phyloP scores from a whole-genome alignment of 2,888 invertebrate species.

The Encarsia formosa region DNA sequence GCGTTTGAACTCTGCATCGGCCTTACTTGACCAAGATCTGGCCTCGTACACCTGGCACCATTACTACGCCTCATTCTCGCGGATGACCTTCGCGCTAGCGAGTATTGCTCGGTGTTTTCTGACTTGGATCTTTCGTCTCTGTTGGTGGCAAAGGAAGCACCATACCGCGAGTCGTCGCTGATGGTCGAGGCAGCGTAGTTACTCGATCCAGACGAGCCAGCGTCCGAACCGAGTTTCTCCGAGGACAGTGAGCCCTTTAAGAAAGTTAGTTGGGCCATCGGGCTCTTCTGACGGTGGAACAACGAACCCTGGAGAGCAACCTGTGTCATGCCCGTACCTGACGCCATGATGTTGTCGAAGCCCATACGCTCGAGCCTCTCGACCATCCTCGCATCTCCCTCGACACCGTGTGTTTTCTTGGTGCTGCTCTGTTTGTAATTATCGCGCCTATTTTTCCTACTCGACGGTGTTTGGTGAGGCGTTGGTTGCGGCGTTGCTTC shows the following conservation, averaged over 20 bases:
- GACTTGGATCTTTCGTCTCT: conserved; percentile 11
- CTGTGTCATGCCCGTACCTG: conserved; percentile 56
- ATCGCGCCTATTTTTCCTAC: conserved; percentile 13
- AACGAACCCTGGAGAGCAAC: conserved; percentile 61
- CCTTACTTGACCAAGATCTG: conserved; percentile 57
- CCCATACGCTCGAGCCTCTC: conserved; percentile 68
- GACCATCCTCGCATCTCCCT: conserved; percentile 52
- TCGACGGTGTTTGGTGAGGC: conserved; percentile 37
- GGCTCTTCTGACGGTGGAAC: conserved; percentile 65
- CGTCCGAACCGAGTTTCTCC: conserved; percentile 35
- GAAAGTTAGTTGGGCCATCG: conserved; percentile 76
- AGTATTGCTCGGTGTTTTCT: background rate
- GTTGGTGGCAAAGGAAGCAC: conserved; percentile 26
- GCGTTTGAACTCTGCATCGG: background rate
- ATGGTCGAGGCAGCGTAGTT: conserved; percentile 51
- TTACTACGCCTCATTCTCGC: conserved; percentile 55
- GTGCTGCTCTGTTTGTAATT: conserved; percentile 19
- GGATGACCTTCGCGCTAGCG: conserved; percentile 28
- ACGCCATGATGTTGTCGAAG: conserved; percentile 63
- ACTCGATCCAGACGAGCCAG: conserved; percentile 45
- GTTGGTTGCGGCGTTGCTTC: conserved; percentile 40
- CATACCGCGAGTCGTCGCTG: conserved; percentile 31
- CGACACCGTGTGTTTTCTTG: conserved; percentile 39
- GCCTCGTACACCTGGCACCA: conserved; percentile 55
- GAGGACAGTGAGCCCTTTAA: conserved; percentile 55